phyloP scores from a whole-genome alignment of 1,140 invertebrate species.

The Danaus plexippus region DNA sequence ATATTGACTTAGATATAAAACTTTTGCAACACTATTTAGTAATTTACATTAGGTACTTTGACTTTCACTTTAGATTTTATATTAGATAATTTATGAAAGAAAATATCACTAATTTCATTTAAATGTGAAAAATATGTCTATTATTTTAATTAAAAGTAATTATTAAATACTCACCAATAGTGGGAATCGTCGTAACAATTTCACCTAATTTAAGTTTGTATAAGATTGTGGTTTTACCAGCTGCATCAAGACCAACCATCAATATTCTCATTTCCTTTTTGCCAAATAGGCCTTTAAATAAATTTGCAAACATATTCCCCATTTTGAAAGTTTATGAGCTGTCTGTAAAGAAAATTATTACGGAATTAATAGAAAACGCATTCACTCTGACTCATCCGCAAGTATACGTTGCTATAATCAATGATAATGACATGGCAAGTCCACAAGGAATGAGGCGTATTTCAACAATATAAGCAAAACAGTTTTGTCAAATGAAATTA shows the following conservation, averaged over 20 bases:
- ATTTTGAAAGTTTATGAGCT: slow-evolving; percentile 75
- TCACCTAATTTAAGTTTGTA: slow-evolving; percentile 99
- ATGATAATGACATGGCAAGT: slow-evolving; percentile 71
- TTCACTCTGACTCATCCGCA: slow-evolving; percentile 61
- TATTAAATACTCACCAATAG: slow-evolving; percentile 87
- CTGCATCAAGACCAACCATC: slow-evolving; percentile 98
- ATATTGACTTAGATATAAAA: no score
- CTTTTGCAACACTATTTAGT: no score
- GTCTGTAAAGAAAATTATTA: slow-evolving; percentile 63
- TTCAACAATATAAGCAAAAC: neutral
- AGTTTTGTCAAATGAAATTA: no score
- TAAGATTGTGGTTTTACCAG: slow-evolving; percentile 99
- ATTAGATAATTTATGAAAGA: no score
- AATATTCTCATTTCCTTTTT: slow-evolving; percentile 99
- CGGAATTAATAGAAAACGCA: slow-evolving; percentile 43
- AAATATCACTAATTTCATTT: no score
- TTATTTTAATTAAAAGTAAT: neutral
- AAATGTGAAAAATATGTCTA: no score
- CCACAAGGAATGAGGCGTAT: slow-evolving; percentile 33
- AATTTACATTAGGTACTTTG: no score
- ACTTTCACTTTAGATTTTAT: no score
- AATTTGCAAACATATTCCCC: slow-evolving; percentile 89
- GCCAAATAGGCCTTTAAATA: slow-evolving; percentile 97
- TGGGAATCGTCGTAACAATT: slow-evolving; percentile 99
- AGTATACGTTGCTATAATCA: slow-evolving; percentile 65